phyloP scores from a whole-genome alignment of 2,113 vertebrate species.

The Loxodonta africana region DNA sequence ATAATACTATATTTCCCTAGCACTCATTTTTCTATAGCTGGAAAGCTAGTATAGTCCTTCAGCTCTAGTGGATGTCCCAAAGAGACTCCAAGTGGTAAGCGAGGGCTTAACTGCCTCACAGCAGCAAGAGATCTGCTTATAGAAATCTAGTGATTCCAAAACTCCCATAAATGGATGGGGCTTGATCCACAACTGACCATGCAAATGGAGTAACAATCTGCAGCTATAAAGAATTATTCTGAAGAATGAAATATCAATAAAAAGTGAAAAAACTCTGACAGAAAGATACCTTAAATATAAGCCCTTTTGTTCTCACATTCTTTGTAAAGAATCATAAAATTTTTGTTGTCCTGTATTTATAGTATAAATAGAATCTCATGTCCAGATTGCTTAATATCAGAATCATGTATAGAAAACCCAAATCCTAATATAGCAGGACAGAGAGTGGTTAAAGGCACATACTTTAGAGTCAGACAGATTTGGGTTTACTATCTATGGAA shows the following conservation, averaged over 20 bases:
- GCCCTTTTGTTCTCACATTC: background rate
- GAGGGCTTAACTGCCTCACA: background rate
- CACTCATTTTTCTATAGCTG: slow-evolving; percentile 57
- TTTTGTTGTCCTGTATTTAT: background rate
- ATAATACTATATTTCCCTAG: slow-evolving; percentile 48
- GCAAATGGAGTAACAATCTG: slow-evolving; percentile 27
- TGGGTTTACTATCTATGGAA: background rate
- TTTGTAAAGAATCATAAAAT: background rate
- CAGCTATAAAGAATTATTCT: background rate
- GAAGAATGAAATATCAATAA: slow-evolving; percentile 19
- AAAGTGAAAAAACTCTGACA: background rate
- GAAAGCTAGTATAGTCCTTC: slow-evolving; percentile 12
- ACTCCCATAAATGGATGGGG: background rate
- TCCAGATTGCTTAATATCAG: background rate
- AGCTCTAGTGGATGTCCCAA: background rate
- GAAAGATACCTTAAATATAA: background rate
- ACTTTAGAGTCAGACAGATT: background rate
- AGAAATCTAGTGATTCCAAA: background rate
- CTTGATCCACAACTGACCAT: slow-evolving; percentile 13
- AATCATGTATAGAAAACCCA: slow-evolving; percentile 21
- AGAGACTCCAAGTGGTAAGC: background rate
- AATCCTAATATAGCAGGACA: background rate
- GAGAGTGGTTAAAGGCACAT: background rate
- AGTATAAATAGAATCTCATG: background rate
- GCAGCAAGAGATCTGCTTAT: background rate